Conservation (phyloP, 1,140 invertebrate species). For the Campodea augens region DNA sequence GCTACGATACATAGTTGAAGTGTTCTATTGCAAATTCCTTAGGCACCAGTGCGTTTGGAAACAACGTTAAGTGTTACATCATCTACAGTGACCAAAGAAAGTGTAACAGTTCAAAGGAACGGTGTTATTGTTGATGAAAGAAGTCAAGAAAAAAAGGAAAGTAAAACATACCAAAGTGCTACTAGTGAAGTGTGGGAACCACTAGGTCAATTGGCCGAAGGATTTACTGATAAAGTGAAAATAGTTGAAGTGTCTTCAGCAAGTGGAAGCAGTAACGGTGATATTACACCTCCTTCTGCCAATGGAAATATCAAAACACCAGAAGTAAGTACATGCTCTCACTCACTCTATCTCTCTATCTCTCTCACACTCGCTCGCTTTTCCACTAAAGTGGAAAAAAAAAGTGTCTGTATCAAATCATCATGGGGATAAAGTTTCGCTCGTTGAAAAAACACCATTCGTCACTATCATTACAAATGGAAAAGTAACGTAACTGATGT, state of each 20-base stretch:
- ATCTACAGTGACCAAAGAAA: slow-evolving; percentile 48
- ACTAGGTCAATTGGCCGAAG: slow-evolving; percentile 21
- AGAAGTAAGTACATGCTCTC: too few relatives aligned
- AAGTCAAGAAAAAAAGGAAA: slow-evolving; percentile 48
- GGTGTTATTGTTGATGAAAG: slow-evolving; percentile 49
- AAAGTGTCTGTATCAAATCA: too few relatives aligned
- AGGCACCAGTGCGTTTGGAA: slow-evolving; percentile 49
- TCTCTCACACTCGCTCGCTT: too few relatives aligned
- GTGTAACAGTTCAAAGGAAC: slow-evolving; percentile 44
- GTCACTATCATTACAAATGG: too few relatives aligned
- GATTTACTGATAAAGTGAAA: background rate
- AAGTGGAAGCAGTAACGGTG: background rate
- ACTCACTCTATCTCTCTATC: too few relatives aligned
- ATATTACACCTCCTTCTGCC: background rate
- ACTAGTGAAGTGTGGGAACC: slow-evolving; percentile 49
- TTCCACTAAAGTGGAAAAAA: too few relatives aligned
- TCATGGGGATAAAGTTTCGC: too few relatives aligned
- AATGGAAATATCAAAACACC: background rate
- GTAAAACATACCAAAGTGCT: slow-evolving; percentile 45
- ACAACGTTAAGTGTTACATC: slow-evolving; percentile 51
- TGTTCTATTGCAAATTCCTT: too few relatives aligned
- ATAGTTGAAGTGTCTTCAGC: background rate
- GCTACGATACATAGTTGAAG: too few relatives aligned
- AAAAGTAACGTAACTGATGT: too few relatives aligned
- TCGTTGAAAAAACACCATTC: too few relatives aligned